A percentile compares a stretch with the other conserved stretches of the same genome.
phyloP scores from a whole-genome alignment of 2,797 vertebrate species.

The Cottoperca gobio region DNA sequence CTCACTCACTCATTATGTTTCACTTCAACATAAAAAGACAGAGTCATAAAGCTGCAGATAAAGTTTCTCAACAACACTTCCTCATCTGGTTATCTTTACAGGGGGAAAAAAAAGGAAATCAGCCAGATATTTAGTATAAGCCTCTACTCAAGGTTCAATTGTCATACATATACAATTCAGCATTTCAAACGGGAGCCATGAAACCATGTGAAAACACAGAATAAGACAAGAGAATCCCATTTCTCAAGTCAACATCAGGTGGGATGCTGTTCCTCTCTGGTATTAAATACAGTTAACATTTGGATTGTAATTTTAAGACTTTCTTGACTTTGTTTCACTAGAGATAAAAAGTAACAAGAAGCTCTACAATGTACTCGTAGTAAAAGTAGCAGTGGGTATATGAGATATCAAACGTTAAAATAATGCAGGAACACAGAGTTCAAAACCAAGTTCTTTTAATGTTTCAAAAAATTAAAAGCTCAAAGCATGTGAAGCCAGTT shows the following conservation, averaged over 20 bases:
- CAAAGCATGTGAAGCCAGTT: neutral
- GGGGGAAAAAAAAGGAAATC: conserved; percentile 3
- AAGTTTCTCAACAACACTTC: conserved; percentile 29
- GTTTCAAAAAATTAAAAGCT: neutral
- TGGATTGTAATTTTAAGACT: neutral
- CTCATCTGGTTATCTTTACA: conserved; percentile 1
- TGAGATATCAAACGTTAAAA: neutral
- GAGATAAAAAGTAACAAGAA: neutral
- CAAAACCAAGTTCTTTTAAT: neutral
- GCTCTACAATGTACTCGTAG: neutral
- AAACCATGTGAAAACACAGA: neutral
- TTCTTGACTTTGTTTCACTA: neutral
- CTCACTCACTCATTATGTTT: neutral
- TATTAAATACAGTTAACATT: neutral
- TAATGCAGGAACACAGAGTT: neutral
- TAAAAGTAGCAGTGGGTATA: neutral
- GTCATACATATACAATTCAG: neutral
- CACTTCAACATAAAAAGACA: neutral
- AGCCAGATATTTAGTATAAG: neutral
- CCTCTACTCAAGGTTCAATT: neutral
- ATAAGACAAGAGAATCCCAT: neutral
- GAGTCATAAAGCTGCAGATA: conserved; percentile 1
- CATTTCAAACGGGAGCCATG: neutral
- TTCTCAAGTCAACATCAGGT: neutral
- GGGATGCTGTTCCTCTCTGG: neutral